Percentiles rank a stretch among this genome's conserved stretches.
Conservation (phyloP, 2,113 vertebrate genomes). For the Abramis brama region DNA sequence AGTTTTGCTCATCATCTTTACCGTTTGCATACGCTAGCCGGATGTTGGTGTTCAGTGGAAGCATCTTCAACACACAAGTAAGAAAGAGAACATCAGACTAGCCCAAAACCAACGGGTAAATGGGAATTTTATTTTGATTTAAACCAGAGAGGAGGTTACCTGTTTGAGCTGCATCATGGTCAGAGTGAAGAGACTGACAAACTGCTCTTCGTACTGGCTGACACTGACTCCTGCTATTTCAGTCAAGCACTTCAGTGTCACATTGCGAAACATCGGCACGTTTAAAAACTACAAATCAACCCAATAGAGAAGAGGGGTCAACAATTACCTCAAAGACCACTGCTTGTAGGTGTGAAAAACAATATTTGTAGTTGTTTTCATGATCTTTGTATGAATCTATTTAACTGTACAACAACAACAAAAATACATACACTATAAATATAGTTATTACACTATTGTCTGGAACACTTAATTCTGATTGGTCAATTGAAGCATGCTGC, state of each 20-base stretch:
- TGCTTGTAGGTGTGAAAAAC: not conserved
- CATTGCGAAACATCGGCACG: slow-evolving; percentile 98
- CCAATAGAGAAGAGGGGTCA: not conserved
- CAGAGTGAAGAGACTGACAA: slow-evolving; percentile 95
- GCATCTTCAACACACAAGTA: slow-evolving; percentile 80
- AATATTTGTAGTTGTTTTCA: not conserved
- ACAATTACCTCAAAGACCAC: not conserved
- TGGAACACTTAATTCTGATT: not conserved
- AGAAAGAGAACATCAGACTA: not conserved
- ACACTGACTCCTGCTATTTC: slow-evolving; percentile 98
- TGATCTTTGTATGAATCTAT: no score
- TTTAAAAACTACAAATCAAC: slow-evolving; percentile 86
- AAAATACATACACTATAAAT: not conserved
- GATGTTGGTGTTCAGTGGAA: slow-evolving; percentile 98
- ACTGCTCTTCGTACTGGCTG: slow-evolving; percentile 98
- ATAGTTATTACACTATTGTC: not conserved
- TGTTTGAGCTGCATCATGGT: slow-evolving; percentile 99
- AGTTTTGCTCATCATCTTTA: slow-evolving; percentile 99
- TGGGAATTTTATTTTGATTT: not conserved
- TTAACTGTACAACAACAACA: not conserved
- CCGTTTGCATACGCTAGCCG: slow-evolving; percentile 95
- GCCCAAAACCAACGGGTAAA: not conserved
- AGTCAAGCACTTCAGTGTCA: slow-evolving; percentile 98
- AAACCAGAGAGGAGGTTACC: slow-evolving; percentile 71
- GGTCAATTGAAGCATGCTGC: not conserved